phyloP scores from a whole-genome alignment of 2,888 invertebrate genomes.

The Pegoplata infirma region DNA sequence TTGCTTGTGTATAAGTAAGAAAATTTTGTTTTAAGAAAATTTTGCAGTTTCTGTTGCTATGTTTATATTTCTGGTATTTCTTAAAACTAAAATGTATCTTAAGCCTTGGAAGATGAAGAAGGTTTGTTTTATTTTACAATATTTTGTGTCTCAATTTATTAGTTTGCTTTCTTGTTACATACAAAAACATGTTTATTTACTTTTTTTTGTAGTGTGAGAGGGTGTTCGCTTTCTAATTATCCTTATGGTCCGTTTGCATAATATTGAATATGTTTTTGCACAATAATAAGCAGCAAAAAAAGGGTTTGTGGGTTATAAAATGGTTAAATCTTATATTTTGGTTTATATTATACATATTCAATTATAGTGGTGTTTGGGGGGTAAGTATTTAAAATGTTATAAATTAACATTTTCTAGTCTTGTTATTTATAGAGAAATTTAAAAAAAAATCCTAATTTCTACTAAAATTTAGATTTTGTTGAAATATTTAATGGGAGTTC shows the following conservation, averaged over 20 bases:
- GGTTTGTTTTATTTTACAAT: constrained; percentile 9
- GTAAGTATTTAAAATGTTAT: constrained; percentile 23
- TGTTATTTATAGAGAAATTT: neutral
- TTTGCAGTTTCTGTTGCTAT: constrained; percentile 60
- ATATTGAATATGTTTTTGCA: constrained; percentile 37
- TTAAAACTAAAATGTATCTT: constrained; percentile 6
- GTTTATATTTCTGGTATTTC: neutral
- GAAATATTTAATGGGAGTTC: too few species aligned
- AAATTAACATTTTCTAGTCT: constrained; percentile 42
- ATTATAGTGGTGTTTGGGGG: neutral
- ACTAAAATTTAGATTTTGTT: too few species aligned
- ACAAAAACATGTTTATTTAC: constrained; percentile 22
- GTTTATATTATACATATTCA: neutral
- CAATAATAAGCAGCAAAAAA: too few species aligned
- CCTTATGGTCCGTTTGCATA: constrained; percentile 63
- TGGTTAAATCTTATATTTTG: neutral
- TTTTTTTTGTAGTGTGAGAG: too few species aligned
- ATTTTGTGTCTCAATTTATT: constrained; percentile 56
- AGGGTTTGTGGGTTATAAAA: neutral
- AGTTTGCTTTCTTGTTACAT: constrained; percentile 26
- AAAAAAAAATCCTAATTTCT: too few species aligned
- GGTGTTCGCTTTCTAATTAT: constrained; percentile 65
- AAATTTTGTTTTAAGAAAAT: constrained; percentile 41
- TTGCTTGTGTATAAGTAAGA: constrained; percentile 12
- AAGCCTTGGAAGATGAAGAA: constrained; percentile 11